phyloP scores from a whole-genome alignment of 1,140 invertebrate species.

The Venustaconcha ellipsiformis region DNA sequence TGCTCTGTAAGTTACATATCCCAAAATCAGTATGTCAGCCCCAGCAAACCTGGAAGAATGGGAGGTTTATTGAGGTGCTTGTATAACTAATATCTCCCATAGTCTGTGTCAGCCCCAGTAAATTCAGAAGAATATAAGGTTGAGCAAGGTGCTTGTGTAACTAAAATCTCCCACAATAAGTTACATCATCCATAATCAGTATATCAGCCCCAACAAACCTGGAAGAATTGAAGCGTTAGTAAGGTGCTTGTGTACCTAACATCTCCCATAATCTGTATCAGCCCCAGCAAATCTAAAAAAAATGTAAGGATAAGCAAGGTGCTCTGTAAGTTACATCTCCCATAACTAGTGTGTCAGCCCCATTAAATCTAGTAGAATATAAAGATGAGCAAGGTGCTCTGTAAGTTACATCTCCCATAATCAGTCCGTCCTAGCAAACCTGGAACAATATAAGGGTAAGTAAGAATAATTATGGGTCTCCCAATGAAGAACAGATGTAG shows the following conservation, averaged over 20 bases:
- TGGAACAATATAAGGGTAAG: too few species aligned
- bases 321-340: slow-evolving; percentile 70
- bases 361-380: slow-evolving; percentile 89
- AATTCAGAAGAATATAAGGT: slow-evolving; percentile 95
- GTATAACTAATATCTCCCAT: too few species aligned
- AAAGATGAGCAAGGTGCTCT: slow-evolving; percentile 99
- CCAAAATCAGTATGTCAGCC: too few species aligned
- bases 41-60: too few species aligned
- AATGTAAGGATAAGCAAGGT: slow-evolving; percentile 63
- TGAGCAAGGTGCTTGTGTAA: slow-evolving; percentile 89
- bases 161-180: slow-evolving; percentile 79
- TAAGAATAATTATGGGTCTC: too few species aligned
- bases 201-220: slow-evolving; percentile 79
- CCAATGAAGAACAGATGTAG: too few species aligned
- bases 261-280: slow-evolving; percentile 98
- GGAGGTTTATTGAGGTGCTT: too few species aligned
- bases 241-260: slow-evolving; percentile 68
- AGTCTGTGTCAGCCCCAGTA: slow-evolving; percentile 80
- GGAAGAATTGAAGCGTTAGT: too few species aligned
- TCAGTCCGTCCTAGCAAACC: slow-evolving; percentile 93
- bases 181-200: slow-evolving; percentile 99
- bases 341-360: slow-evolving; percentile 76
- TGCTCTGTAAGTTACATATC: too few species aligned
- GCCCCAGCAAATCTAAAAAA: slow-evolving; percentile 83
- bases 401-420: slow-evolving; percentile 99